Conservation (phyloP, 1,140 invertebrate species). For the Mamestra configurata region DNA sequence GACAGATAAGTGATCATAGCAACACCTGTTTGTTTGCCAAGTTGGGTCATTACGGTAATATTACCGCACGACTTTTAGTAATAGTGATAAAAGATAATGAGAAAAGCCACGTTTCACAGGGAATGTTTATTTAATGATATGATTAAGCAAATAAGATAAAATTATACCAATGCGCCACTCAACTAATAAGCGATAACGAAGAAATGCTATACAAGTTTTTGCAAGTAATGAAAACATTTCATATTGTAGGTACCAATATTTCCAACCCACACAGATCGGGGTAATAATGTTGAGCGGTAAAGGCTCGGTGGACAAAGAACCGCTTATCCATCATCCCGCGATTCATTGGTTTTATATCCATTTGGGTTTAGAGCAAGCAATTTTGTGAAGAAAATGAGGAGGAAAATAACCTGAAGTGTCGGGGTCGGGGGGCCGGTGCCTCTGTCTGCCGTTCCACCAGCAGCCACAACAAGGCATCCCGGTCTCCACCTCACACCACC, state of each 20-base stretch:
- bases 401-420: conserved; percentile 70
- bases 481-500: conserved; percentile 25
- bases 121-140: conserved; percentile 9
- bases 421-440: conserved; percentile 80
- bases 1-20: too few species aligned
- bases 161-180: neutral
- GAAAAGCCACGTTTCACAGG: neutral
- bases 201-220: conserved; percentile 1
- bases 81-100: neutral
- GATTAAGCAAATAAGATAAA: conserved; percentile 3
- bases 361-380: conserved; percentile 45
- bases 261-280: conserved; percentile 1
- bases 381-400: conserved; percentile 43
- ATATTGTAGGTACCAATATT: neutral
- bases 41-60: neutral
- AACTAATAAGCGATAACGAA: conserved; percentile 7
- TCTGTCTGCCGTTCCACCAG: conserved; percentile 85
- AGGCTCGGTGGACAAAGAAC: conserved; percentile 35
- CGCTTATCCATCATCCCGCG: conserved; percentile 39
- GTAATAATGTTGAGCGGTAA: conserved; percentile 19
- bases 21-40: too few species aligned
- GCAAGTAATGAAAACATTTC: neutral
- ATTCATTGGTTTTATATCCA: conserved; percentile 38
- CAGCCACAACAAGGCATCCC: conserved; percentile 84
- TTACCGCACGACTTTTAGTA: neutral